Base-by-base conservation (phyloP, 1,140 invertebrate species). In the Micrasema minimum region DNA sequence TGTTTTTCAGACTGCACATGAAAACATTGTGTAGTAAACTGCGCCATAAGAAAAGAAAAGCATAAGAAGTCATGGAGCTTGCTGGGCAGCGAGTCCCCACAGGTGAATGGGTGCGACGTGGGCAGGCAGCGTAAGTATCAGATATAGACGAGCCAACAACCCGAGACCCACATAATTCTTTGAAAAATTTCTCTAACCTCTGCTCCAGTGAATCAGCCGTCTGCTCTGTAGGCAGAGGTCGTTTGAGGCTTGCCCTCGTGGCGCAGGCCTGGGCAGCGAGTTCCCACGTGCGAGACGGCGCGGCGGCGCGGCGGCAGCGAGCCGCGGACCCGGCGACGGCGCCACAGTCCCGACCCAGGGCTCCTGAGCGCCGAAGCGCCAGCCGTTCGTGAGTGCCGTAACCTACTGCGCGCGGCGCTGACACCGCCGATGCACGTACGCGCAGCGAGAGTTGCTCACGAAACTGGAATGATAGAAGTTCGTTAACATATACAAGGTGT, bases 171-270 rank as follows among this genome's bases (percentile, higher is more conserved):
- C n/a, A n/a, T n/a, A n/a, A n/a, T n/a, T n/a, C n/a, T n/a, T n/a
- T n/a, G n/a, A n/a, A n/a, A n/a, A n/a, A n/a, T n/a, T n/a, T n/a
- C n/a, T n/a, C n/a, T n/a, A n/a, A 93, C 92, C 92, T 87, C 85
- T 93, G 91, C 79, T 94, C 93, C 72, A 94, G 89, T 48, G 92
- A 94, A 82, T 95, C 93, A 41, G 92, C 92, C 69, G 92, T 86
- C 92, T 92, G 77, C 91, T 93, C 79, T 92, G 79, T 94, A 94
- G 62, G 92, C 93, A 65, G 91, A 93, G 81, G 94, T 92, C 79
- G 92, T 91, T 64, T 93, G 86, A 31, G 26, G 26, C 78, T 92
- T 93, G 75, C 90, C 89, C 77, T 94, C 92, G 77, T 93, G 92
- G 41, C 92, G 86, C 45, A 94, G 81, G 18, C 92, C 92, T 93